These are phyloP conservation scores for Chrysotoxum bicinctum DNA, from an alignment of 2,888 invertebrate genomes.

Conservation along the genomic window DNA sequence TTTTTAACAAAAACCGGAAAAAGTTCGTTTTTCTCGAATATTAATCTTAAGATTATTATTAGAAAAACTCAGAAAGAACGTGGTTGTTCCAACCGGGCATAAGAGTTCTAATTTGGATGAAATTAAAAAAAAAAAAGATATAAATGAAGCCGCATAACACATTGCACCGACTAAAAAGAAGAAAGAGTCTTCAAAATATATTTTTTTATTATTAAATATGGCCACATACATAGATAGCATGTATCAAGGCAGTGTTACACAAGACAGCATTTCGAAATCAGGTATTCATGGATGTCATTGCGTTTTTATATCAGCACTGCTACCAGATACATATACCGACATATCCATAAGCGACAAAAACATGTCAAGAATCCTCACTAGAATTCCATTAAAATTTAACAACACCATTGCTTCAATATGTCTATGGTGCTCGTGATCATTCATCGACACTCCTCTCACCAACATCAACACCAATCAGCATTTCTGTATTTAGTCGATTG, in stretches of 20 bases:
- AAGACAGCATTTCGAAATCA: not conserved
- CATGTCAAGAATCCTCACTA: slow-evolving; percentile 3
- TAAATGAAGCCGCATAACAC: no score
- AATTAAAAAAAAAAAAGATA: no score
- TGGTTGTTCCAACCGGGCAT: not conserved
- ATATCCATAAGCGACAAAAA: not conserved
- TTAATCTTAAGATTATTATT: no score
- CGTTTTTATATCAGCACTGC: not conserved
- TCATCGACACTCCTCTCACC: not conserved
- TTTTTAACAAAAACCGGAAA: no score
- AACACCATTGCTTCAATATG: not conserved
- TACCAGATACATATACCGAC: not conserved
- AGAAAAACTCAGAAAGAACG: not conserved
- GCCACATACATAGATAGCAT: slow-evolving; percentile 56
- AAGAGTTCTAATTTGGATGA: not conserved
- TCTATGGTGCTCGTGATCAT: not conserved
- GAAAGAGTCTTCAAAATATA: slow-evolving; percentile 21
- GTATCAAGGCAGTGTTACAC: slow-evolving; percentile 7
- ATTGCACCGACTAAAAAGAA: not conserved
- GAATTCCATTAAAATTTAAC: not conserved
- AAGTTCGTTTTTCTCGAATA: no score
- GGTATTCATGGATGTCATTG: not conserved
- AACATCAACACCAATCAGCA: not conserved
- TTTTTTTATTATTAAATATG: slow-evolving; percentile 15
- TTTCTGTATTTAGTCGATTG: slow-evolving; percentile 3